Percentiles rank a stretch among this genome's conserved stretches.
phyloP scores from a whole-genome alignment of 2,797 vertebrate species.

The Notolepis coatsorum region DNA sequence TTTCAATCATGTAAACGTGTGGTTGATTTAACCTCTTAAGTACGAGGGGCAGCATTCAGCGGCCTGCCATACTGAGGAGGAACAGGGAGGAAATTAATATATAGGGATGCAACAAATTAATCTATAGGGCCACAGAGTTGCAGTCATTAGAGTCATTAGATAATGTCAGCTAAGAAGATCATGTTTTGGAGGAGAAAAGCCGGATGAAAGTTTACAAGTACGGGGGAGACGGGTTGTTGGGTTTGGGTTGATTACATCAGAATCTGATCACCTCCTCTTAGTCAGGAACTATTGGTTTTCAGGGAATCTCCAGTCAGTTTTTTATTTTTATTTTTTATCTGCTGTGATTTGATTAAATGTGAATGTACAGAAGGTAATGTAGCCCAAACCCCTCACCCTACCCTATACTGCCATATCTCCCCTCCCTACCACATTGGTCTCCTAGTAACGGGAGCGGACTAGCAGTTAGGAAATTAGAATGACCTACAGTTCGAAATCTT shows the following conservation, averaged over 20 bases:
- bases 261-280: not conserved
- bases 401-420: not conserved
- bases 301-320: too few species aligned
- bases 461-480: not conserved
- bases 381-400: not conserved
- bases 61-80: not conserved
- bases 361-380: not conserved
- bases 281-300: not conserved
- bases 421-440: not conserved
- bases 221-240: not conserved
- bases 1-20: conserved; percentile 8
- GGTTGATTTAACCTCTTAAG: conserved; percentile 3
- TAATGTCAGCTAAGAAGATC: not conserved
- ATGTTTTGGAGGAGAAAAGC: not conserved
- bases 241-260: not conserved
- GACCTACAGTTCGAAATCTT: not conserved
- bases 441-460: not conserved
- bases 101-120: conserved; percentile 9
- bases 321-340: too few species aligned
- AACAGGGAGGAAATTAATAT: conserved; percentile 4
- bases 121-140: not conserved
- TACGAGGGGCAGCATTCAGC: not conserved
- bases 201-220: not conserved
- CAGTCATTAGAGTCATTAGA: not conserved
- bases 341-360: too few species aligned